Evolutionary conservation across 2,888 invertebrate species (phyloP), one percentile per base, ranked within the genome.

Genomic region (Coelopa pilipes): DNA sequence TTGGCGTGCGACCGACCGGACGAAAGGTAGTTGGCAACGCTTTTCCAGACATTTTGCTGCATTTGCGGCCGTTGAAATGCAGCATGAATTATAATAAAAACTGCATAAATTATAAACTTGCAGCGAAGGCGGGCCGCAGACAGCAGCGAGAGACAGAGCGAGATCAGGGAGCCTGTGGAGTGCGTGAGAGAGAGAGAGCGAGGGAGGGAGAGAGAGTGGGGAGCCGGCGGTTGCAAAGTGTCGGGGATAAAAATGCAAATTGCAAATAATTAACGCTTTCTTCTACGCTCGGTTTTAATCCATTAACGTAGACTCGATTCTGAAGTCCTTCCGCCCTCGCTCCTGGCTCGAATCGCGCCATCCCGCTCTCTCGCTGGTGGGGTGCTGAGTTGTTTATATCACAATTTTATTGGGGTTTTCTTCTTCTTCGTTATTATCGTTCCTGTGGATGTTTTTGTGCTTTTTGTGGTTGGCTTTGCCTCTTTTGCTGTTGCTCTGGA

Each of bases 11-110:
- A 12, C 60, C 21, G 15, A 19, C 7, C 21, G 7, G 13, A 24
- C 15, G 13, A 15, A 60, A n/a, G 11, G 60, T 24, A 17, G 21
- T 21, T 21, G 19, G 13, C 1, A 66, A 49, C 66, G 21, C 21
- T 66, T 66, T 66, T 49, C 63, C 66, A 66, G 66, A 66, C 66
- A 66, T 47, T 66, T 66, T 66, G 13, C 66, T 66, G 66, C 66
- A 46, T 47, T 66, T 47, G 66, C 49, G 66, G 66, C 49, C 17
- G 11, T 46, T 21, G 24, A 59, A 70, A 57, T 70, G 59, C 65
- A 57, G n/a, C 53, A 74, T 70, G 57, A 66, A 74, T 74, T 49
- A 65, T 70, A 46, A 65, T 70, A 74, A 65, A 65, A 70, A 59
- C 34, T 62, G 62, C 57, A 63, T 62, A 68, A 68, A 68, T 68